These are phyloP conservation scores for Dryobota labecula DNA, from an alignment of 2,888 invertebrate species.

Conservation along the genomic window DNA sequence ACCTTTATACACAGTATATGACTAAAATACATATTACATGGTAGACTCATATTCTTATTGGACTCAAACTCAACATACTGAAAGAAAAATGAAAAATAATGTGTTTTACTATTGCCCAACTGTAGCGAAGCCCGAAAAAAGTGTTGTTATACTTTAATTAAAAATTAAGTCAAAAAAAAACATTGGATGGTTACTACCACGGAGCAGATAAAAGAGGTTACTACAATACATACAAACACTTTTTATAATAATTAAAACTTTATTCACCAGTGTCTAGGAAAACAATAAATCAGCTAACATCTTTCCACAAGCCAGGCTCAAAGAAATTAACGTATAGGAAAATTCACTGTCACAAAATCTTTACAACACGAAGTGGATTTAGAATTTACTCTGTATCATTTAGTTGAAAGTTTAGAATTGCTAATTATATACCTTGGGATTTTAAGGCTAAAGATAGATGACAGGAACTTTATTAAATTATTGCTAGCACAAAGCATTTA, in stretches of 20 bases:
- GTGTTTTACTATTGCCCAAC: neutral
- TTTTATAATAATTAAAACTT: slow-evolving; percentile 39
- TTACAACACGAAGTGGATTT: slow-evolving; percentile 22
- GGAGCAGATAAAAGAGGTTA: too few relatives aligned
- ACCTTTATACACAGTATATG: too few relatives aligned
- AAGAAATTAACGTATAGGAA: slow-evolving; percentile 27
- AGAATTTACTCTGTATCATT: slow-evolving; percentile 26
- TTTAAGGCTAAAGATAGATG: slow-evolving; percentile 9
- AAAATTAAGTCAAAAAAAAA: neutral
- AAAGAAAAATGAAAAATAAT: neutral
- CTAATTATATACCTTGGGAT: neutral
- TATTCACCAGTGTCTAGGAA: slow-evolving; percentile 64
- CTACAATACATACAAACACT: neutral
- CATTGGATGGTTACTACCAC: too few relatives aligned
- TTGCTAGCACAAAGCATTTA: slow-evolving; percentile 26
- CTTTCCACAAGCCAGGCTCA: slow-evolving; percentile 48
- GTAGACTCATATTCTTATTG: slow-evolving; percentile 3
- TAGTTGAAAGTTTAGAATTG: neutral
- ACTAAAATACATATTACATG: too few relatives aligned
- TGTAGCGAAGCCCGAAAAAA: neutral
- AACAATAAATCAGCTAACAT: slow-evolving; percentile 51
- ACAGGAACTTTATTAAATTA: slow-evolving; percentile 11
- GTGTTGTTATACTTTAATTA: neutral
- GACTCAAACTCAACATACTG: neutral
- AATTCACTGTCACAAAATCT: slow-evolving; percentile 26